A percentile compares a stretch with the other conserved stretches of the same genome.
phyloP scores from a whole-genome alignment of 1,140 invertebrate species.

The Leptinotarsa undecemlineata region DNA sequence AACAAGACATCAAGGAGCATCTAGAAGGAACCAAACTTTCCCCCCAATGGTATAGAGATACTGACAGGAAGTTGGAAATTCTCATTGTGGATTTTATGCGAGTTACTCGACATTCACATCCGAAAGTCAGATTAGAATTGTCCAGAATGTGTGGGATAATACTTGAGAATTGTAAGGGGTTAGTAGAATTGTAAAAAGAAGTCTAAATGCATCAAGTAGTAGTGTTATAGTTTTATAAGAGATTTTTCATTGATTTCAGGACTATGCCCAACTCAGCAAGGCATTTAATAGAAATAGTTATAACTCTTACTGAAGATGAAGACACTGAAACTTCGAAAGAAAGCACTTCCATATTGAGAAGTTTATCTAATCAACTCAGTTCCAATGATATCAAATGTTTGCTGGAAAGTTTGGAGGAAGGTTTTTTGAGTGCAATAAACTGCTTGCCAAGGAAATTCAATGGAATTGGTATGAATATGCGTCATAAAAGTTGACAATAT shows the following conservation, averaged over 20 bases:
- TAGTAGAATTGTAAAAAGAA: constrained; percentile 39
- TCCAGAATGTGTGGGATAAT: constrained; percentile 57
- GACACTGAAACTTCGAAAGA: constrained; percentile 53
- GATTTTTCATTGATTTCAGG: constrained; percentile 49
- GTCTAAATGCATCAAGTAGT: neutral
- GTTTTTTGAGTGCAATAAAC: constrained; percentile 61
- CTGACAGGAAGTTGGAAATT: constrained; percentile 60
- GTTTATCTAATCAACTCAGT: constrained; percentile 54
- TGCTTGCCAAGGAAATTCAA: constrained; percentile 64
- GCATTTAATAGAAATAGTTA: constrained; percentile 62
- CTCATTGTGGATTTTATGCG: constrained; percentile 58
- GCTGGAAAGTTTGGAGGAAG: constrained; percentile 62
- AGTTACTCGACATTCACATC: constrained; percentile 60
- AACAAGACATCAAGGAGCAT: constrained; percentile 53
- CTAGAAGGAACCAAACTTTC: constrained; percentile 56
- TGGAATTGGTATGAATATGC: constrained; percentile 58
- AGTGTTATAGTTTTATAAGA: neutral
- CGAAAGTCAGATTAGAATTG: constrained; percentile 62
- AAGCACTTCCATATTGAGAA: constrained; percentile 33
- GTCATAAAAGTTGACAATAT: too few species aligned
- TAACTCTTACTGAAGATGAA: constrained; percentile 64
- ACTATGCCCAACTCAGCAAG: constrained; percentile 62
- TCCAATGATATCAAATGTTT: constrained; percentile 52
- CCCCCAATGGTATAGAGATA: constrained; percentile 62
- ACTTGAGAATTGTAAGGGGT: constrained; percentile 62